phyloP scores from a whole-genome alignment of 1,140 invertebrate genomes.

The Maniola jurtina region DNA sequence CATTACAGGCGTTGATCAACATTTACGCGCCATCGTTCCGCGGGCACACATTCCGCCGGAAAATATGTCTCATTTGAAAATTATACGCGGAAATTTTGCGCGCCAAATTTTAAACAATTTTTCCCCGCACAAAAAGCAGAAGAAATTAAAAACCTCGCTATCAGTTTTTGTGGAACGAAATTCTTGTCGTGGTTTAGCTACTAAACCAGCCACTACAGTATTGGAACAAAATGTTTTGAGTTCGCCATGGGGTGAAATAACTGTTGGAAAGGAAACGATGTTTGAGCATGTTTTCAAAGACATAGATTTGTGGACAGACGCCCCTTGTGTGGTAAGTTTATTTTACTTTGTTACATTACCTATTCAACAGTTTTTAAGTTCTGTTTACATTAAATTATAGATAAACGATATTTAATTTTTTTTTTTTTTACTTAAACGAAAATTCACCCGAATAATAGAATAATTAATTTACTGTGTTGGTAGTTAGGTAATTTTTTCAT shows the following conservation, averaged over 20 bases:
- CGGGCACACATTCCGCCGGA: slow-evolving; percentile 52
- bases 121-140: slow-evolving; percentile 42
- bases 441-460: too few relatives aligned
- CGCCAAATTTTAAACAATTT: slow-evolving; percentile 54
- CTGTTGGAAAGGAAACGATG: slow-evolving; percentile 73
- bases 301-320: slow-evolving; percentile 73
- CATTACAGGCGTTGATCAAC: slow-evolving; percentile 37
- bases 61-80: slow-evolving; percentile 70
- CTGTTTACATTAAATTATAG: too few relatives aligned
- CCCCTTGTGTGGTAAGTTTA: slow-evolving; percentile 79
- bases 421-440: too few relatives aligned
- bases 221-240: slow-evolving; percentile 58
- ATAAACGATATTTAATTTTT: too few relatives aligned
- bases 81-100: slow-evolving; percentile 65
- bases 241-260: slow-evolving; percentile 75
- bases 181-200: slow-evolving; percentile 49
- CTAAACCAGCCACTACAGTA: slow-evolving; percentile 52
- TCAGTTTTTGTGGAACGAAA: slow-evolving; percentile 16
- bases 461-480: too few relatives aligned
- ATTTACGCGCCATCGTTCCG: slow-evolving; percentile 52
- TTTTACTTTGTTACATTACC: not conserved
- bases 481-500: too few relatives aligned
- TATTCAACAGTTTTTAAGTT: too few relatives aligned
- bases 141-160: slow-evolving; percentile 35
- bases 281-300: slow-evolving; percentile 79